Evolutionary conservation across 2,888 invertebrate genomes (phyloP), one percentile per base, ranked within the genome.

Genomic region (Nemotelus pantherinus): DNA sequence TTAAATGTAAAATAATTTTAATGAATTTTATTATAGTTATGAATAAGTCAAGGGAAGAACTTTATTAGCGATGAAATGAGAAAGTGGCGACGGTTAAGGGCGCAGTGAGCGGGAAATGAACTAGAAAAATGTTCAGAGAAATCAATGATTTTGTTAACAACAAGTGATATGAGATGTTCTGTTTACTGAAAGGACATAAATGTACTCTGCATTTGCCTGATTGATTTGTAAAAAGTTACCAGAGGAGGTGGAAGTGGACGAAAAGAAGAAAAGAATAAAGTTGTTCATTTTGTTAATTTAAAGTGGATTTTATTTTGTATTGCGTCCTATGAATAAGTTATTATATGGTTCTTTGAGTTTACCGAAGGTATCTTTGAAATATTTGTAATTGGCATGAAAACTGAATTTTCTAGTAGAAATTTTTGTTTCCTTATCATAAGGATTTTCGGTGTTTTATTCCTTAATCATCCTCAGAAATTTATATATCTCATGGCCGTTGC

Each of bases 231-330:
- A 70, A 70, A 53, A 9, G 50, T 41, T 63, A 41, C 9, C 7
- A 57, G 48, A n/a, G 6, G 68, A 47, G 6, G 47, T 48, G 39
- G 53, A 6, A 41, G 53, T 47, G 72, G 25, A 47, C 60, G 76
- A 53, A 53, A 76, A 50, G 55, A 64, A 44, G 41, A 65, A 60
- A 25, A 70, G 70, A 72, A 58, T 58, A 72, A 72, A 76, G 53
- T 76, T 76, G 76, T 76, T 76, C 76, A 76, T 76, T 76, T 76
- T 76, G 76, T 76, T 76, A 76, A 76, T 76, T 76, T 72, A 72
- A 72, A 72, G 25, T 25, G 25, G 25, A 25, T 25, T 25, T 25
- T 25, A 25, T 25, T 25, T 25, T 25, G 25, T 25, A 25, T 25
- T 25, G 25, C 25, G 0, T 25, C 25, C 25, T 25, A 25, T 25